These are phyloP conservation scores for Coelinius sp. DNA, from an alignment of 2,888 invertebrate species.

Conservation along the genomic window DNA sequence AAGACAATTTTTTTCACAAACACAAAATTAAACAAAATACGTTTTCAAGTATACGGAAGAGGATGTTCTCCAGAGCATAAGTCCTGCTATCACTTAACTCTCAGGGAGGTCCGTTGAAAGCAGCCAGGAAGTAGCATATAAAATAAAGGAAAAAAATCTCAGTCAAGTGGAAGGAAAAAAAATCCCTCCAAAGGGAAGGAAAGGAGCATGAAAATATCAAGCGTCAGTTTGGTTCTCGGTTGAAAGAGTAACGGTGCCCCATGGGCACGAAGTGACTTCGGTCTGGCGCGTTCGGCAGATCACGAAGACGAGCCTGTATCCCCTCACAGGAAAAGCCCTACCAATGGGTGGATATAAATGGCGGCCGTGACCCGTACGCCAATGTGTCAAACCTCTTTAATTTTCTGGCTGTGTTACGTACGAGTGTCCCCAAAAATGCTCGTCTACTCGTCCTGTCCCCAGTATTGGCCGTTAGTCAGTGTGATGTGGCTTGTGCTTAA, in stretches of 20 bases:
- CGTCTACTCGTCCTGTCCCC: background rate
- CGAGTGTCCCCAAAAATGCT: constrained; percentile 5
- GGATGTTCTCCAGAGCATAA: background rate
- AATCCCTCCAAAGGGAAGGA: background rate
- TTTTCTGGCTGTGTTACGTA: constrained; percentile 43
- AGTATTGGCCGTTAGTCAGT: constrained; percentile 4
- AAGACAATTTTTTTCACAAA: background rate
- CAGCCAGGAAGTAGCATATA: constrained; percentile 4
- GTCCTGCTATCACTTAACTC: background rate
- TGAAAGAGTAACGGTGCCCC: constrained; percentile 19
- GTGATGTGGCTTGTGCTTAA: background rate
- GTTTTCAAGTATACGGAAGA: background rate
- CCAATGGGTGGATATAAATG: constrained; percentile 52
- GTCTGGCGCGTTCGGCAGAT: constrained; percentile 38
- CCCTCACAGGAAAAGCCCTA: background rate
- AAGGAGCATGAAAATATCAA: background rate
- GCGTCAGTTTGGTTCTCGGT: background rate
- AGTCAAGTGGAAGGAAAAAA: background rate
- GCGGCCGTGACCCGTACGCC: constrained; percentile 59
- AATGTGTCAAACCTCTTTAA: constrained; percentile 59
- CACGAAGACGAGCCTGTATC: constrained; percentile 10
- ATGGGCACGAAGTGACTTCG: constrained; percentile 28
- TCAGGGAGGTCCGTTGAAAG: background rate
- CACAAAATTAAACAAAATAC: background rate
- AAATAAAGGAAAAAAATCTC: background rate